Evolutionary conservation across 2,113 vertebrate species (phyloP).

Genomic region (Pluvialis apricaria): DNA sequence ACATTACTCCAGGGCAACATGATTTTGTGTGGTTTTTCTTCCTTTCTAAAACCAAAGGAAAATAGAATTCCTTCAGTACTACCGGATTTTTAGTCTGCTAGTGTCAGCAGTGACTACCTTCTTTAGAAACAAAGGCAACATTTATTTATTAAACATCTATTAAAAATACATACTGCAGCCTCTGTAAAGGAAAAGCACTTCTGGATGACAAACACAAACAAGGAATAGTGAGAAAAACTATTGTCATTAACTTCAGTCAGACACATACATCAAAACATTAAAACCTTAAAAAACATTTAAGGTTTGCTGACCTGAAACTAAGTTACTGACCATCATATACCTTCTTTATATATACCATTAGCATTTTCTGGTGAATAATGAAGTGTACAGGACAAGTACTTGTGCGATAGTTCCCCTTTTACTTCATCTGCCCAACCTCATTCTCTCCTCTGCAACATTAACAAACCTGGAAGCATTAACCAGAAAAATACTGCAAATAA

Average conservation of each 20-base stretch:
- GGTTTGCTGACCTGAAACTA: background rate
- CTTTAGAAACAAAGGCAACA: background rate
- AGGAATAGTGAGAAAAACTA: background rate
- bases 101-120: background rate
- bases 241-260: background rate
- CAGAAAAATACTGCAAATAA: background rate
- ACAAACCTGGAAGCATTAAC: background rate
- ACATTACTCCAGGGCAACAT: background rate
- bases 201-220: background rate
- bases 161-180: background rate
- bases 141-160: background rate
- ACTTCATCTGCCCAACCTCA: background rate
- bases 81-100: background rate
- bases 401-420: accelerated
- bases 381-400: background rate
- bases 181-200: background rate
- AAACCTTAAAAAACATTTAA: background rate
- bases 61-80: background rate
- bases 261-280: background rate
- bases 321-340: background rate
- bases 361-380: background rate
- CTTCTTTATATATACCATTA: background rate
- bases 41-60: background rate
- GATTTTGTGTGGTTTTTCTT: background rate
- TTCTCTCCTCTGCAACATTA: background rate